Conservation (phyloP, 2,888 invertebrate species). For the Onchidella celtica region DNA sequence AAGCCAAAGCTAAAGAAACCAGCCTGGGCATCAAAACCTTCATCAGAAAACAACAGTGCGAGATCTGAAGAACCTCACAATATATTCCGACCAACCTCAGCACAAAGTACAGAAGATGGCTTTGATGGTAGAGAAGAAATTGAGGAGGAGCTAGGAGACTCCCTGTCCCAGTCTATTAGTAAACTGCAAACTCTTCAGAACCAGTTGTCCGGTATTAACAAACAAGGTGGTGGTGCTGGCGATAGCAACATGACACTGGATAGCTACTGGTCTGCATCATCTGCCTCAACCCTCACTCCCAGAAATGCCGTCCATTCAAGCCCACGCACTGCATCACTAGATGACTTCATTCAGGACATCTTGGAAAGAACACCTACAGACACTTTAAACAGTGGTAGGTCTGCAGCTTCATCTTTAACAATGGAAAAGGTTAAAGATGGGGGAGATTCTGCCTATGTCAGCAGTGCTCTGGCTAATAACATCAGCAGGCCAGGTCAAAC, state of each 20-base stretch:
- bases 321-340: slow-evolving; percentile 23
- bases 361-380: slow-evolving; percentile 33
- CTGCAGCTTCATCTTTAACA: background rate
- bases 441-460: slow-evolving; percentile 9
- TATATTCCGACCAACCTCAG: slow-evolving; percentile 67
- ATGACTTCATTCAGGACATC: slow-evolving; percentile 46
- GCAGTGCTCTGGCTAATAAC: slow-evolving; percentile 74
- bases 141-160: slow-evolving; percentile 60
- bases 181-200: slow-evolving; percentile 58
- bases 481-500: slow-evolving; percentile 74
- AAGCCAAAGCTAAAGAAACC: slow-evolving; percentile 33
- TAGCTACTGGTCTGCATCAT: slow-evolving; percentile 46
- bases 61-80: slow-evolving; percentile 62
- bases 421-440: background rate
- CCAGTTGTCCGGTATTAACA: slow-evolving; percentile 55
- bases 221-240: slow-evolving; percentile 38
- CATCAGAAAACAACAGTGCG: slow-evolving; percentile 43
- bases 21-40: slow-evolving; percentile 46
- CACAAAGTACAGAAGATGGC: slow-evolving; percentile 63
- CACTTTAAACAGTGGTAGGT: background rate
- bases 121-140: slow-evolving; percentile 25
- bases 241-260: slow-evolving; percentile 33
- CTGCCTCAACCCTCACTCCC: slow-evolving; percentile 33
- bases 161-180: slow-evolving; percentile 58
- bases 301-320: background rate